Evolutionary conservation across 92 coral and sea anemone genomes (phyloP), one percentile per base, ranked within the genome.

Genomic region (Heliopora coerulea): DNA sequence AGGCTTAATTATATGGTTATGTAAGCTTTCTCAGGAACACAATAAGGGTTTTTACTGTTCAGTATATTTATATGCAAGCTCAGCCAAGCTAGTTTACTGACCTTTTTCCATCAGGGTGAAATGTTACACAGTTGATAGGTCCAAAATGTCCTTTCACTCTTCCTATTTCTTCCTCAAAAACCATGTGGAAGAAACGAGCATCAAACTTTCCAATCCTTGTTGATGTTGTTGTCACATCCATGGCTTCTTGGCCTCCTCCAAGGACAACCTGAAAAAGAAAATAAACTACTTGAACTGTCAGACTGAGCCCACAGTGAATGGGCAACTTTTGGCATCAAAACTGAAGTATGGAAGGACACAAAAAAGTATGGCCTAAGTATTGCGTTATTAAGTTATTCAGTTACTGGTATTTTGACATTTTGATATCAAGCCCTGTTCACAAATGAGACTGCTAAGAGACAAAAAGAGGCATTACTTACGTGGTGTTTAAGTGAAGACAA

Each of bases 21-120:
- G n/a, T n/a, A n/a, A n/a, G n/a, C n/a, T n/a, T n/a, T n/a, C n/a
- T n/a, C n/a, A n/a, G n/a, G n/a, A n/a, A n/a, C n/a, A n/a, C n/a
- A n/a, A n/a, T n/a, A n/a, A n/a, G n/a, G n/a, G n/a, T n/a, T n/a
- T n/a, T n/a, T n/a, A n/a, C n/a, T n/a, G n/a, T n/a, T n/a, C n/a
- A n/a, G n/a, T n/a, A n/a, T n/a, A n/a, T n/a, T n/a, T n/a, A n/a
- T n/a, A n/a, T n/a, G n/a, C n/a, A n/a, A n/a, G n/a, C n/a, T n/a
- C n/a, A n/a, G n/a, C n/a, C n/a, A n/a, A n/a, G n/a, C 11, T 37
- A 37, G 42, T 46, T 46, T 46, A 46, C 52, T 2, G 54, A 93
- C 98, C 98, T 93, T 83, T 83, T 88, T n/a, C 98, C 98, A 86
- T 93, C 96, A 21, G 98, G 98, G 70, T 93, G 98, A 78, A 93